Conservation (phyloP, 2,888 invertebrate genomes). For the Lordiphosa andalusiaca region DNA sequence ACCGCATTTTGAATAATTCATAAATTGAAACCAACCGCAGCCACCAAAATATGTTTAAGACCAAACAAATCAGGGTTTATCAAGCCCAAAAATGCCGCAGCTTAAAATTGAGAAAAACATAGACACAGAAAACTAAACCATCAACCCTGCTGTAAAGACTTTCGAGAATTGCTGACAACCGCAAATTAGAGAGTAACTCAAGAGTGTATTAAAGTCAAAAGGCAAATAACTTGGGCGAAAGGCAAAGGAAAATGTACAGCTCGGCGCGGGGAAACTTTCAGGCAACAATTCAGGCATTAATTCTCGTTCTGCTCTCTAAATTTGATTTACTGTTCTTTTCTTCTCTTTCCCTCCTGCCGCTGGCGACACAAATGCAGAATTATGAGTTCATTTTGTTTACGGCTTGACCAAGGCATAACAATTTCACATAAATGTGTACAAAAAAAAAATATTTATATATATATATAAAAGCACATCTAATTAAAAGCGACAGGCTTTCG, state of each 20-base stretch:
- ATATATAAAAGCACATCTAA: constrained; percentile 27
- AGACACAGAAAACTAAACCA: constrained; percentile 16
- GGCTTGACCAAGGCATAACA: not conserved
- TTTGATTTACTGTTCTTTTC: constrained; percentile 45
- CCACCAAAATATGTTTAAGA: constrained; percentile 17
- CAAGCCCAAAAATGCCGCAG: constrained; percentile 6
- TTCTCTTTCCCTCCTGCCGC: constrained; percentile 4
- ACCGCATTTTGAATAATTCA: constrained; percentile 30
- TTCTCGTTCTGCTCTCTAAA: constrained; percentile 36
- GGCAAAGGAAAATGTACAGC: constrained; percentile 7
- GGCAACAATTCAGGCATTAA: constrained; percentile 32
- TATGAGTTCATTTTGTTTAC: constrained; percentile 6
- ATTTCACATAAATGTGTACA: not conserved
- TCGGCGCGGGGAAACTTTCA: constrained; percentile 9
- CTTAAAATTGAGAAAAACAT: not conserved
- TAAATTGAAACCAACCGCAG: constrained; percentile 21
- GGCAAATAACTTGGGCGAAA: constrained; percentile 15
- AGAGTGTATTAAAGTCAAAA: constrained; percentile 43
- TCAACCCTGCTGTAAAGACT: constrained; percentile 11
- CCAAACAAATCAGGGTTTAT: constrained; percentile 30
- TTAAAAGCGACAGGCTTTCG: constrained; percentile 33
- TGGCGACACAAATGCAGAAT: constrained; percentile 3
- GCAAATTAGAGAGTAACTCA: constrained; percentile 46
- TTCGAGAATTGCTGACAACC: constrained; percentile 45
- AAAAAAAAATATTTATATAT: no score